Base-by-base conservation (phyloP, 1,140 invertebrate species). In the Dendroctonus ponderosae region DNA sequence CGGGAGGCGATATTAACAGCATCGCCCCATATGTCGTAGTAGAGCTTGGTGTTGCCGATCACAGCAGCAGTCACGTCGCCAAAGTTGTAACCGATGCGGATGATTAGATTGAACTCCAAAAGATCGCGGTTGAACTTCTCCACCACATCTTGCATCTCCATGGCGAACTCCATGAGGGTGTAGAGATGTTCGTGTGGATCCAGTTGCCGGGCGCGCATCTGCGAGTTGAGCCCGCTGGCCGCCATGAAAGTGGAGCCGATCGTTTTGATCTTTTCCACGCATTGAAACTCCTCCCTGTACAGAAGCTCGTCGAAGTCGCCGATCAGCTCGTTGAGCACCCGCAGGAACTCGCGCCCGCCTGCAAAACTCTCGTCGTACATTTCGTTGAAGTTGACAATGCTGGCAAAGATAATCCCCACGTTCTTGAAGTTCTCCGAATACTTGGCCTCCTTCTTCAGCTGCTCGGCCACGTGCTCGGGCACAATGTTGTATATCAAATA, bases 1-100 rank as follows among this genome's bases (percentile, higher is more conserved):
- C 96, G 82, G 5, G 92, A 95, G 0, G 96, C 94, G 58, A 98
- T 96, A 80, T 99, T 99, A 0, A 98, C 96, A 0, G 96, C 94
- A 80, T 99, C 96, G 0, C 97, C 96, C 97, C 97, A 99, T 58
- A 99, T 98, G 78, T 98, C 97, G 71, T 97, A 99, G 74, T 96
- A 94, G 12, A 98, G 81, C 76, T 98, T 98, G 0, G 92, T 93
- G 0, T 95, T 97, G 0, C 96, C 96, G 53, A 98, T 97, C 0
- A 99, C 95, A 5, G 96, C 97, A 0, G 94, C 93, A 0, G 94
- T 96, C 0, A 97, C 93, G 71, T 97, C 93, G 0, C 96, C 96
- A 66, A 86, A 89, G 72, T 91, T 91, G 70, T 87, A 89, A 0
- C 89, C 89, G n/a, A 91, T 87, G 48, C 93, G 85, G n/a, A 98